A percentile compares a stretch with the other conserved stretches of the same genome.
Evolutionary conservation across 2,888 invertebrate species (phyloP).

Genomic region (Aleiodes testaceus): DNA sequence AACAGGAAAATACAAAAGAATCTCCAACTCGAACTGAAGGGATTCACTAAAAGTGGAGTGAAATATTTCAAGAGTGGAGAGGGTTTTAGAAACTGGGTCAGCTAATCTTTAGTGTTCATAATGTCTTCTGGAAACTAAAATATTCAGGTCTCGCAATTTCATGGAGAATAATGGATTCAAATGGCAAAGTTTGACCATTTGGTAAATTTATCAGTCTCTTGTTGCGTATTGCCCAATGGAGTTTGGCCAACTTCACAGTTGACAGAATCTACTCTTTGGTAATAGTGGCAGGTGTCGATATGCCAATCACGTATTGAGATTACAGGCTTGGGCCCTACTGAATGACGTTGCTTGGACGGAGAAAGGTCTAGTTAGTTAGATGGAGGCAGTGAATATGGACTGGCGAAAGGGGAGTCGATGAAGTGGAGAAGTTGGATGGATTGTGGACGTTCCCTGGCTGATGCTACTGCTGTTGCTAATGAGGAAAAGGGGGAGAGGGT

Average conservation of each 20-base stretch:
- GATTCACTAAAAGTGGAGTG: background rate
- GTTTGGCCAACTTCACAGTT: constrained; percentile 51
- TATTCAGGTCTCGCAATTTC: background rate
- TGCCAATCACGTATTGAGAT: constrained; percentile 62
- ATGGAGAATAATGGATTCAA: background rate
- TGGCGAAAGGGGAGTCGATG: background rate
- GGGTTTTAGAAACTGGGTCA: background rate
- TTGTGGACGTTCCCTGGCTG: constrained; percentile 22
- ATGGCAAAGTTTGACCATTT: background rate
- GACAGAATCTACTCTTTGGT: constrained; percentile 56
- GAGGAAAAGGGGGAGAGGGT: constrained; percentile 27
- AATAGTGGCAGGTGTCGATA: constrained; percentile 62
- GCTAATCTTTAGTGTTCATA: constrained; percentile 14
- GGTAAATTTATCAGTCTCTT: background rate
- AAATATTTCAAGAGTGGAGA: background rate
- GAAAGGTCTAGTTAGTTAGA: constrained; percentile 48
- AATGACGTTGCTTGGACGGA: constrained; percentile 49
- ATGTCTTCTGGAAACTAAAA: constrained; percentile 5
- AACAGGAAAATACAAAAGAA: background rate
- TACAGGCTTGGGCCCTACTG: constrained; percentile 47
- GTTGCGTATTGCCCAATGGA: constrained; percentile 14
- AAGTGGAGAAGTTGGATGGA: constrained; percentile 4
- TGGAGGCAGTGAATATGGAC: constrained; percentile 44
- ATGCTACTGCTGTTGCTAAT: constrained; percentile 10
- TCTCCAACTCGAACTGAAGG: background rate